These are phyloP conservation scores for Kryphioiulus occultus DNA, from an alignment of 2,888 invertebrate genomes.

Conservation along the genomic window DNA sequence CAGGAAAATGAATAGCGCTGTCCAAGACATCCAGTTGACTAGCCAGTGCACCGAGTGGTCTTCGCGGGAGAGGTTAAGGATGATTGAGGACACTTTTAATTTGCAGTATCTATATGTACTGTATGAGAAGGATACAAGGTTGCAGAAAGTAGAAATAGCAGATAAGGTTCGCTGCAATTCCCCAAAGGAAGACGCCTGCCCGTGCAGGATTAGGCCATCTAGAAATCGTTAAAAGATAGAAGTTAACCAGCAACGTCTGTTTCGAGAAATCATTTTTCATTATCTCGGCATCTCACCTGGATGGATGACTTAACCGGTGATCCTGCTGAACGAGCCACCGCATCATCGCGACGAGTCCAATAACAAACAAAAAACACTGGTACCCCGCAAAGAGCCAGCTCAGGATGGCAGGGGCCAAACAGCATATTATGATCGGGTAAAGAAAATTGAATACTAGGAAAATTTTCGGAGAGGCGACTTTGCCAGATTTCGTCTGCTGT, in stretches of 20 bases:
- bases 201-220: constrained; percentile 51
- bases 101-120: too few species aligned
- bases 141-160: constrained; percentile 38
- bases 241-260: neutral
- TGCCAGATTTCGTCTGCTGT: neutral
- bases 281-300: constrained; percentile 20
- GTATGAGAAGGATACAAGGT: constrained; percentile 47
- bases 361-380: neutral
- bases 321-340: constrained; percentile 44
- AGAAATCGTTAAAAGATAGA: too few species aligned
- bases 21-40: constrained; percentile 39
- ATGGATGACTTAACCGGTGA: constrained; percentile 45
- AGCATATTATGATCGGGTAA: neutral
- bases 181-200: constrained; percentile 48
- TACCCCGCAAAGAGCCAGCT: neutral
- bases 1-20: neutral
- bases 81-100: neutral
- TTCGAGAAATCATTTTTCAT: neutral
- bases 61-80: neutral
- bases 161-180: constrained; percentile 42
- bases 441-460: neutral
- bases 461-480: neutral
- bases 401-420: neutral
- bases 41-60: neutral
- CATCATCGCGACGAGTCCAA: constrained; percentile 17